Base-by-base conservation (phyloP, 1,140 invertebrate genomes). In the Yoshiicerus persimilis region DNA sequence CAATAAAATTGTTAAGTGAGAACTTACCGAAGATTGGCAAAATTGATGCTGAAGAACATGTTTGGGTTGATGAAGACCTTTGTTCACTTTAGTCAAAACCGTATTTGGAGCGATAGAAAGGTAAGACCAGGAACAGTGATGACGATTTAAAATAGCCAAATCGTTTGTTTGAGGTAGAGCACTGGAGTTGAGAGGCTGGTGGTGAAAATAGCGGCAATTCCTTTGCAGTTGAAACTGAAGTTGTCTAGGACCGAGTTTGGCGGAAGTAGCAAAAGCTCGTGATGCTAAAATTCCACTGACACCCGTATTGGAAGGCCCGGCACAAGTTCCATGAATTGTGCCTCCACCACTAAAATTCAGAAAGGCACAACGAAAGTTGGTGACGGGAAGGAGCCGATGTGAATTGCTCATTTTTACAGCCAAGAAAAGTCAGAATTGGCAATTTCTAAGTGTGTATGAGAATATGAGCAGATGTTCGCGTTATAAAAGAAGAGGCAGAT, bases 351-450 rank as follows among this genome's bases (percentile, higher is more conserved):
- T 80, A n/a, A 80, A 80, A 80, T 32, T 80, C 32, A 80, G 34
- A 80, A 80, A 80, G 75, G 75, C 75, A 80, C 75, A 80, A 80
- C 75, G 75, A 80, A 80, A 80, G 32, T 80, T 80, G 30, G 75
- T 80, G 75, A 80, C 75, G 23, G 38, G 70, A 30, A 77, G 75
- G 75, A 80, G 75, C 32, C 75, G 34, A 23, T 34, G 75, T 16
- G 75, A 80, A 80, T 80, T 80, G 75, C 75, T 80, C 75, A 80
- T 80, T 80, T 80, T 80, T 38, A 80, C 75, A 80, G 75, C 75
- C 75, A 36, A 32, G 38, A 34, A 32, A 80, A 80, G 4, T 80
- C 16, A 34, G 2, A 32, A 36, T 34, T 38, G 20, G 30, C 66
- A 36, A 80, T 80, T 80, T 80, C 30, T 80, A 10, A 36, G 27